These are phyloP conservation scores for Thunnus albacares DNA, from an alignment of 2,797 vertebrate species.

Conservation along the genomic window DNA sequence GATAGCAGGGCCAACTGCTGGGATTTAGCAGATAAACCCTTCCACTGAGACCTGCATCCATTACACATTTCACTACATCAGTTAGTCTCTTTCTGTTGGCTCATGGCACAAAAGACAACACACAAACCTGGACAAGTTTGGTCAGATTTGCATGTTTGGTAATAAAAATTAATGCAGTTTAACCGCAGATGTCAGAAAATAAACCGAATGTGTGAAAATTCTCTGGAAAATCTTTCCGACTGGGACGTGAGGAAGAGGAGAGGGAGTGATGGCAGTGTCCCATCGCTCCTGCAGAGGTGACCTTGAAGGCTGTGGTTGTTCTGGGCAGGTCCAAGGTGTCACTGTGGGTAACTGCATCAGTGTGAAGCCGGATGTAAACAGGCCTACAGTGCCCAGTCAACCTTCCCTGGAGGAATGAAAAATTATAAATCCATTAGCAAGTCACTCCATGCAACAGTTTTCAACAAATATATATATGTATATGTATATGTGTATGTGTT, in stretches of 20 bases:
- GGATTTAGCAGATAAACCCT: constrained; percentile 92
- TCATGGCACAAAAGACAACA: not conserved
- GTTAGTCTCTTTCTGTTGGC: constrained; percentile 72
- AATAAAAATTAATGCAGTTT: not conserved
- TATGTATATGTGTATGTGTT: no score
- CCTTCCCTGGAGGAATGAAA: not conserved
- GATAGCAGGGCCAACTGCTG: constrained; percentile 90
- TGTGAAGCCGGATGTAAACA: not conserved
- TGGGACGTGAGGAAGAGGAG: not conserved
- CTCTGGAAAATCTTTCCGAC: not conserved
- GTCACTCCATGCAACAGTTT: not conserved
- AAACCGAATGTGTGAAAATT: not conserved
- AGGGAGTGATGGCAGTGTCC: not conserved
- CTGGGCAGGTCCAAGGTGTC: constrained; percentile 35
- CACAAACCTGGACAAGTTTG: not conserved
- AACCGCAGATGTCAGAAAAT: not conserved
- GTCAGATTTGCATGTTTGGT: not conserved
- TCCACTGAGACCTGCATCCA: constrained; percentile 88
- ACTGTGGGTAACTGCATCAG: not conserved
- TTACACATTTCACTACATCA: constrained; percentile 86
- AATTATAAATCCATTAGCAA: not conserved
- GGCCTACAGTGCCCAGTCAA: not conserved
- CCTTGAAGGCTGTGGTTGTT: constrained; percentile 35
- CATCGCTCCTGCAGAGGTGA: constrained; percentile 24
- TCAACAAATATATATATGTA: not conserved